Base-by-base conservation (phyloP, 1,140 invertebrate species). In the Babylonia areolata region DNA sequence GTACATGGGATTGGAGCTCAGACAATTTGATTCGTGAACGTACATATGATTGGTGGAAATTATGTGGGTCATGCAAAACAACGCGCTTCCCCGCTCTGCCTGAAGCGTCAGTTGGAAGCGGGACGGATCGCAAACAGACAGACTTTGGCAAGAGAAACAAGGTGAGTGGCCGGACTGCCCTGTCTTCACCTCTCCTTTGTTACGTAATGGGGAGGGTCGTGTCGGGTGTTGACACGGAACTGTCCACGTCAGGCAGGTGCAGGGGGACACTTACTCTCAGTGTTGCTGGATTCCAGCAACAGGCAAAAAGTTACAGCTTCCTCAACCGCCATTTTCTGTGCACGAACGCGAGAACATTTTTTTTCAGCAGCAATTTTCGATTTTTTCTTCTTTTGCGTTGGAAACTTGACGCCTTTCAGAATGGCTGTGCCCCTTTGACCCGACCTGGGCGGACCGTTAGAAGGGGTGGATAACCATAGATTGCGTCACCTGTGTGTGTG, bases 21-120 rank as follows among this genome's bases (percentile, higher is more conserved):
- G 54, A 23, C 35, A 9, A 82, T 82, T 82, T 82, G 54, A 82
- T 82, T 31, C 46, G 81, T 69, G 46, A 82, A 23, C 39, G 35
- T 69, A 35, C 54, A 42, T 82, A 37, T 82, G 46, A 82, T 82
- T 82, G 81, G 81, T 39, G 15, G 79, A 69, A 28, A 42, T n/a
- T 1, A 82, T 82, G 81, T 82, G 54, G 81, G 81, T 82, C 81
- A 82, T 42, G 54, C n/a, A 64, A 82, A 82, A 82, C 54, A 69
- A 58, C 81, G 81, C 81, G 81, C 81, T 82, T 82, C 81, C 81
- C 81, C 81, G 64, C 51, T 82, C 64, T n/a, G 15, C 17, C 54
- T n/a, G 33, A 23, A 82, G 81, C 81, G 81, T 82, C 81, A 51
- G 35, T 82, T 82, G 35, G 46, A 82, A 82, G 81, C 81, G 81